Percentiles rank a stretch among this genome's conserved stretches.
These are phyloP conservation scores for Epinephelus fuscoguttatus DNA, from an alignment of 2,113 vertebrate genomes.

Conservation along the genomic window DNA sequence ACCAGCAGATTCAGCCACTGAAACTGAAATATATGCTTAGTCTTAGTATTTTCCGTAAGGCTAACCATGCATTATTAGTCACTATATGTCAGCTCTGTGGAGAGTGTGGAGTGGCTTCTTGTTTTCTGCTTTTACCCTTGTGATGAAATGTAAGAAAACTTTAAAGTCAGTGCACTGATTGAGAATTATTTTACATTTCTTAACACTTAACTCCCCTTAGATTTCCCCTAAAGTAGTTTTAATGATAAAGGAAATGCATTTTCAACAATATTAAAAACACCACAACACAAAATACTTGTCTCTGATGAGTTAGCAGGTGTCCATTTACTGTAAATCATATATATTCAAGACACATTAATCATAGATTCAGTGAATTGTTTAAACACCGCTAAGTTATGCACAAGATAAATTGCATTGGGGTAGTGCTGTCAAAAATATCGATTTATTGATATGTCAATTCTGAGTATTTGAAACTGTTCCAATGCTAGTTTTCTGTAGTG, in stretches of 20 bases:
- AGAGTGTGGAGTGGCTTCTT: not conserved
- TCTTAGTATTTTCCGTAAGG: not conserved
- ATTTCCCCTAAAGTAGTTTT: not conserved
- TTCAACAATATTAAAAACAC: too few species aligned
- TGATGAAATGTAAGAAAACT: not conserved
- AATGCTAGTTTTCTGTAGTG: too few species aligned
- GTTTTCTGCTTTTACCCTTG: too few species aligned
- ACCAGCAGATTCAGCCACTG: not conserved
- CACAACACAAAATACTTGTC: not conserved
- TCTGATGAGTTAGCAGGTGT: not conserved
- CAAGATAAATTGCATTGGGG: too few species aligned
- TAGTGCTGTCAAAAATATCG: too few species aligned
- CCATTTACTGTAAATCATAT: not conserved
- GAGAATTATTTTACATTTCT: not conserved
- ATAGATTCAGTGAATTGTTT: not conserved
- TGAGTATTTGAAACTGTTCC: too few species aligned
- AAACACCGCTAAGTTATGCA: not conserved
- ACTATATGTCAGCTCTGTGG: not conserved
- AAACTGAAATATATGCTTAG: too few species aligned
- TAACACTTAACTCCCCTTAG: not conserved
- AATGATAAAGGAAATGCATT: not conserved
- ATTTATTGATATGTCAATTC: too few species aligned
- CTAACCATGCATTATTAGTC: not conserved
- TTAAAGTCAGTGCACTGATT: not conserved
- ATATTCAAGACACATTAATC: too few species aligned